Evolutionary conservation across 2,113 vertebrate genomes (phyloP).

Genomic region (Leptocoma aspasia): DNA sequence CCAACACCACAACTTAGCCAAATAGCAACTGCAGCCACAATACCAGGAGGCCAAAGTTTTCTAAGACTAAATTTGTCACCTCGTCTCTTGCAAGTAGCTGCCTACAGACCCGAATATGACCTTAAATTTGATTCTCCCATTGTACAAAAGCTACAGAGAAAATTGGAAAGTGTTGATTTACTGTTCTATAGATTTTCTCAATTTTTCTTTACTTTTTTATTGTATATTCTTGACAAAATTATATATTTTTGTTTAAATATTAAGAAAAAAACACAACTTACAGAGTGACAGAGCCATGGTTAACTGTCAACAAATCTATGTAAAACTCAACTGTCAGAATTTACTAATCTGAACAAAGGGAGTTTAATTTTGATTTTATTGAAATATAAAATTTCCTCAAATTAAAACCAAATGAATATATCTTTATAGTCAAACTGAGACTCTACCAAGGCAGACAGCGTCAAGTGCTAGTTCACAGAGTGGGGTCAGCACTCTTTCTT

Average conservation of each 20-base stretch:
- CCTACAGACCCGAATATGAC: background rate
- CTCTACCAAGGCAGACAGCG: conserved; percentile 11
- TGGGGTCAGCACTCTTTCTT: conserved; percentile 36
- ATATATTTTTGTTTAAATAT: background rate
- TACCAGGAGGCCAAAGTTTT: conserved; percentile 17
- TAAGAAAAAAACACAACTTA: background rate
- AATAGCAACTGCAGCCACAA: conserved; percentile 10
- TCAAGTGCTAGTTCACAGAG: conserved; percentile 24
- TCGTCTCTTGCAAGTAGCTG: conserved; percentile 24
- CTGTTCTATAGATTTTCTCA: background rate
- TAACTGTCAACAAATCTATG: background rate
- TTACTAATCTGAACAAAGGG: background rate
- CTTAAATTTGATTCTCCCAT: conserved; percentile 12
- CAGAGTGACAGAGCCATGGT: background rate
- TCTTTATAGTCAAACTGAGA: conserved; percentile 41
- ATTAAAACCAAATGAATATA: conserved; percentile 55
- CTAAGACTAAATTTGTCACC: conserved; percentile 29
- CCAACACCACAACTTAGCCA: conserved; percentile 25
- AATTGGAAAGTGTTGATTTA: conserved; percentile 12
- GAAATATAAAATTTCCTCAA: conserved; percentile 52
- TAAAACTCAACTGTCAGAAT: background rate
- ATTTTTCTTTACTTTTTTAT: background rate
- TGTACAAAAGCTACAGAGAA: conserved; percentile 9
- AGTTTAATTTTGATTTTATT: conserved; percentile 51
- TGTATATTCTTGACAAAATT: background rate